Evolutionary conservation across 2,113 vertebrate genomes (phyloP).

Genomic region (Stegastes partitus): DNA sequence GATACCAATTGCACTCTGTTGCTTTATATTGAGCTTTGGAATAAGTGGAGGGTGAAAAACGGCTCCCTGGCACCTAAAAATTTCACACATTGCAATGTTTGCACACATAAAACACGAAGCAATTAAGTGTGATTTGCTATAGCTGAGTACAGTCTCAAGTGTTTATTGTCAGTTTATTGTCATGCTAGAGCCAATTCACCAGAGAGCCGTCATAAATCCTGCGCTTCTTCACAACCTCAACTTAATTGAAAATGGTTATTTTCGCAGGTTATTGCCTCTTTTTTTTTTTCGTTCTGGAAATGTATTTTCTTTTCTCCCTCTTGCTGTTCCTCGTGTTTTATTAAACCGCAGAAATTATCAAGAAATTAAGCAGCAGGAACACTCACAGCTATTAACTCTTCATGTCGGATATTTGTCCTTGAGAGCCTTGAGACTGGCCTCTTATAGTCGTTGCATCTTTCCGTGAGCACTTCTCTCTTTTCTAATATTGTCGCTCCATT

Average conservation of each 20-base stretch:
- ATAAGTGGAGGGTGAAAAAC: background rate
- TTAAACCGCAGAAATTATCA: slow-evolving; percentile 33
- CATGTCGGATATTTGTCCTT: slow-evolving; percentile 37
- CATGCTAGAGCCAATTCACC: slow-evolving; percentile 25
- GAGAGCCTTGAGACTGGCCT: slow-evolving; percentile 4
- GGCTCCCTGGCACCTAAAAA: slow-evolving; percentile 12
- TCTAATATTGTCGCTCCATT: background rate
- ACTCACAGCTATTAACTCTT: slow-evolving; percentile 45
- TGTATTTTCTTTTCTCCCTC: slow-evolving; percentile 45
- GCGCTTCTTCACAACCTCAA: slow-evolving; percentile 19
- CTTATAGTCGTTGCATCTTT: slow-evolving; percentile 6
- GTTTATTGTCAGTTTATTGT: slow-evolving; percentile 53
- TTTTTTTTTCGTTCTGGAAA: slow-evolving; percentile 43
- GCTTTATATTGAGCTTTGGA: slow-evolving; percentile 2
- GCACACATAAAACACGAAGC: slow-evolving; percentile 44
- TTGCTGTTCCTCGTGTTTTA: slow-evolving; percentile 37
- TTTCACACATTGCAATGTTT: slow-evolving; percentile 21
- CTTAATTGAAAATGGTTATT: slow-evolving; percentile 71
- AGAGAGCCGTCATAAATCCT: slow-evolving; percentile 27
- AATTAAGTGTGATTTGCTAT: slow-evolving; percentile 68
- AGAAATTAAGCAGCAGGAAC: slow-evolving; percentile 57
- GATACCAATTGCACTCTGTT: background rate
- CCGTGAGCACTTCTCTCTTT: background rate
- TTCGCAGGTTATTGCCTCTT: slow-evolving; percentile 68
- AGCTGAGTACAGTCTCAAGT: slow-evolving; percentile 30